A percentile compares a stretch with the other conserved stretches of the same genome.
Conservation (phyloP, 2,113 vertebrate genomes). For the Antechinus stuartii region DNA sequence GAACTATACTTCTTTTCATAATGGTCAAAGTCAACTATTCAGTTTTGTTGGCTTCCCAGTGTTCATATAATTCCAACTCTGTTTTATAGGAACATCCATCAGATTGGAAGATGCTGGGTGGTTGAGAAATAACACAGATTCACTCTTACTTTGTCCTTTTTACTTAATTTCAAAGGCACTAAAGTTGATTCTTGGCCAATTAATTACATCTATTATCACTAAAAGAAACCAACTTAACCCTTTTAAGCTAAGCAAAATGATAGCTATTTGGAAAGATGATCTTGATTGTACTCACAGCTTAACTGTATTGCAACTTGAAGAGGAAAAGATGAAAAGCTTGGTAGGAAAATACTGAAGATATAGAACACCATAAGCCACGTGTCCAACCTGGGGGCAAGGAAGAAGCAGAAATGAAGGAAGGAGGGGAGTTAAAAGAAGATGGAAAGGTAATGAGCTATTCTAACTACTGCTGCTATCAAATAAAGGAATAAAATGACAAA, state of each 20-base stretch:
- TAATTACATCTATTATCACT: constrained; percentile 80
- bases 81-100: not conserved
- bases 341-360: fast-evolving
- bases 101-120: fast-evolving
- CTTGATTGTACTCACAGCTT: constrained; percentile 75
- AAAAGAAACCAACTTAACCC: constrained; percentile 79
- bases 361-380: not conserved
- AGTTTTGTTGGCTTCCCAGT: not conserved
- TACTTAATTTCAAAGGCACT: constrained; percentile 69
- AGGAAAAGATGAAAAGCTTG: constrained; percentile 31
- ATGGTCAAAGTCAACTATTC: not conserved
- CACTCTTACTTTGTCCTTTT: constrained; percentile 77
- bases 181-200: constrained; percentile 77
- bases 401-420: not conserved
- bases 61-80: not conserved
- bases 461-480: not conserved
- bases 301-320: constrained; percentile 80
- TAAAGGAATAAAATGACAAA: not conserved
- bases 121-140: constrained; percentile 60
- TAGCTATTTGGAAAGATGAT: constrained; percentile 63
- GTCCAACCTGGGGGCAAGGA: not conserved
- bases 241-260: constrained; percentile 74
- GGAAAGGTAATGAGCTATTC: not conserved
- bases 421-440: not conserved
- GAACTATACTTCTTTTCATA: not conserved